Conservation (phyloP, 2,113 vertebrate species). For the Peucedramus taeniatus region DNA sequence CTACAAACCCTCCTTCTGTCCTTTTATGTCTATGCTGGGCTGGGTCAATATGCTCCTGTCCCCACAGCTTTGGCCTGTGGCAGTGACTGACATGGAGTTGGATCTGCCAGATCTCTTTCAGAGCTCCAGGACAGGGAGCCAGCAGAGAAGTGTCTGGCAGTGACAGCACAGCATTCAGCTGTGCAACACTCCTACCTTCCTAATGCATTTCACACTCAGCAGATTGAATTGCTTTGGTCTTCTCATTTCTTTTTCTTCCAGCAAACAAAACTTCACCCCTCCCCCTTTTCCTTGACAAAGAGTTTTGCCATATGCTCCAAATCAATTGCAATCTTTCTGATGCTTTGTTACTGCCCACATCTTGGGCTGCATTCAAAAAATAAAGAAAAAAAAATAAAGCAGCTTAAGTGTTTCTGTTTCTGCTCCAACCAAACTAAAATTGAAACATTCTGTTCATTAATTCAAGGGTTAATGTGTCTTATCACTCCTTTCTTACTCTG, state of each 20-base stretch:
- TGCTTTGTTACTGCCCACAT: slow-evolving; percentile 16
- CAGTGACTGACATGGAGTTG: not conserved
- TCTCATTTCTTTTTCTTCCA: slow-evolving; percentile 47
- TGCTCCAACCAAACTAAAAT: slow-evolving; percentile 22
- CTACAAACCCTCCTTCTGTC: not conserved
- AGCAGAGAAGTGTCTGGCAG: slow-evolving; percentile 36
- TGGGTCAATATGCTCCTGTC: not conserved
- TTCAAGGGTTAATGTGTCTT: slow-evolving; percentile 13
- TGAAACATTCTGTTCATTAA: slow-evolving; percentile 31
- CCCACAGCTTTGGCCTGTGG: not conserved
- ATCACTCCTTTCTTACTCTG: not conserved
- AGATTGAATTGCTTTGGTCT: slow-evolving; percentile 43
- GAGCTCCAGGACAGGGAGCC: not conserved
- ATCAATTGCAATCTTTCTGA: slow-evolving; percentile 37
- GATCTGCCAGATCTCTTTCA: not conserved
- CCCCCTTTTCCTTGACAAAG: slow-evolving; percentile 31
- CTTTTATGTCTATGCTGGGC: not conserved
- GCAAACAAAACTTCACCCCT: not conserved
- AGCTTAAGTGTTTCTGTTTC: not conserved
- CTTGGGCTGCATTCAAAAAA: slow-evolving; percentile 9
- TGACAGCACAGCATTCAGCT: slow-evolving; percentile 5
- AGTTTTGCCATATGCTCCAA: slow-evolving; percentile 56
- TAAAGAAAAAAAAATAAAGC: not conserved
- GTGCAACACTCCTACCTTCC: slow-evolving; percentile 8
- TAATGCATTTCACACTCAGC: slow-evolving; percentile 57